phyloP scores from a whole-genome alignment of 2,797 vertebrate species.

The Semotilus atromaculatus region DNA sequence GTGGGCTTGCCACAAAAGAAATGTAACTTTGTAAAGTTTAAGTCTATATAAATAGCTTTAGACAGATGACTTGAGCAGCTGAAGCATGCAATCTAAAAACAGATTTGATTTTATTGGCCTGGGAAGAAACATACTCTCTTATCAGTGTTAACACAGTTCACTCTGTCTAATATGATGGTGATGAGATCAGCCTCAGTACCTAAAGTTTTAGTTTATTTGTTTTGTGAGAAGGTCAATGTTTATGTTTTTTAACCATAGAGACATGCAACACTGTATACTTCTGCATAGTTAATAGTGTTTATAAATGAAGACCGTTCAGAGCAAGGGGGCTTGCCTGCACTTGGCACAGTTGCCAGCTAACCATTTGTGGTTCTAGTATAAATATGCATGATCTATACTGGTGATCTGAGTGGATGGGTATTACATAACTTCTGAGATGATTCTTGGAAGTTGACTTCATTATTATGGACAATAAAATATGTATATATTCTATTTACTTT shows the following conservation, averaged over 20 bases:
- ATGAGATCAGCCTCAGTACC: slow-evolving; percentile 26
- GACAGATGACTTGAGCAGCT: slow-evolving; percentile 59
- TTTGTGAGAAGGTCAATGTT: slow-evolving; percentile 23
- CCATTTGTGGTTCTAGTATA: slow-evolving; percentile 48
- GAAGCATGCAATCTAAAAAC: slow-evolving; percentile 55
- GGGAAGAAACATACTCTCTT: slow-evolving; percentile 34
- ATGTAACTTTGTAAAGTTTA: slow-evolving; percentile 47
- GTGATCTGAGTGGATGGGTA: slow-evolving; percentile 40
- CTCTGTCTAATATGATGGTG: neutral
- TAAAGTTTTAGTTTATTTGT: slow-evolving; percentile 19
- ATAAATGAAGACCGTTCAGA: slow-evolving; percentile 41
- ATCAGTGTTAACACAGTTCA: slow-evolving; percentile 18
- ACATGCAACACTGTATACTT: slow-evolving; percentile 9
- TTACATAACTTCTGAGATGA: slow-evolving; percentile 26
- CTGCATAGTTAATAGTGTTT: slow-evolving; percentile 15
- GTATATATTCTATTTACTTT: slow-evolving; percentile 16
- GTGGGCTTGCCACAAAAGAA: slow-evolving; percentile 38
- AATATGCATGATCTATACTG: slow-evolving; percentile 56
- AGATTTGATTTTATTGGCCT: slow-evolving; percentile 45
- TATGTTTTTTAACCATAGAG: neutral
- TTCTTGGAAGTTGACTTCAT: slow-evolving; percentile 10
- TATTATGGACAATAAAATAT: neutral
- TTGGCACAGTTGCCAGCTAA: slow-evolving; percentile 51
- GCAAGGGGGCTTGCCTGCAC: slow-evolving; percentile 37
- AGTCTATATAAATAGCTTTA: slow-evolving; percentile 57